Percentiles rank a stretch among this genome's conserved stretches.
phyloP scores from a whole-genome alignment of 2,888 invertebrate species.

The Eurytoma californica region DNA sequence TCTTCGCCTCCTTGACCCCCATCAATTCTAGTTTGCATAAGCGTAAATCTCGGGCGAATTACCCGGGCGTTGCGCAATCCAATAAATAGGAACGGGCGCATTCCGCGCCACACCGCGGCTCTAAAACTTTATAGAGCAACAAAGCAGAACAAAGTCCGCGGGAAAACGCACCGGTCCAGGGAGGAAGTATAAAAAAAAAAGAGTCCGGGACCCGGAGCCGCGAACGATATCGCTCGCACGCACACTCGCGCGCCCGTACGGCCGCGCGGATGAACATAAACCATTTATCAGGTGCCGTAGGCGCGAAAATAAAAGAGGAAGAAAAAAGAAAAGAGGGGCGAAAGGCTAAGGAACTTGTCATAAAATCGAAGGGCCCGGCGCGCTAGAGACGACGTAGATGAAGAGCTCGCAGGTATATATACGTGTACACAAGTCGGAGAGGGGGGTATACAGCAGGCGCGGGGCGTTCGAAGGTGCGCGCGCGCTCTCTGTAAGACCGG shows the following conservation, averaged over 20 bases:
- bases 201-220: not conserved
- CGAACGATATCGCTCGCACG: constrained; percentile 42
- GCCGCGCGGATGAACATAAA: constrained; percentile 8
- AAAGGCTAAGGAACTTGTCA: constrained; percentile 55
- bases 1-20: not conserved
- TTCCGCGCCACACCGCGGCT: not conserved
- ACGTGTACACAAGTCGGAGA: not conserved
- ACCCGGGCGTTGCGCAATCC: not conserved
- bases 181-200: constrained; percentile 7
- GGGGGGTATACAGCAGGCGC: no score
- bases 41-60: constrained; percentile 21
- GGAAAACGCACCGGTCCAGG: not conserved
- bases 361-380: constrained; percentile 49
- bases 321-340: not conserved
- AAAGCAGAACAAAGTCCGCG: constrained; percentile 41
- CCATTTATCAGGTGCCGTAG: constrained; percentile 48
- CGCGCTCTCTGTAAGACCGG: constrained; percentile 66
- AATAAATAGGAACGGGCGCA: constrained; percentile 37
- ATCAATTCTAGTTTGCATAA: constrained; percentile 21
- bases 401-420: constrained; percentile 25
- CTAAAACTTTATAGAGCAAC: constrained; percentile 39
- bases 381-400: constrained; percentile 42
- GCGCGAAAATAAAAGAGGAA: constrained; percentile 54
- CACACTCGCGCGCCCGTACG: not conserved
- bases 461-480: constrained; percentile 39